These are phyloP conservation scores for Apantesis nais DNA, from an alignment of 2,888 invertebrate species.

Conservation along the genomic window DNA sequence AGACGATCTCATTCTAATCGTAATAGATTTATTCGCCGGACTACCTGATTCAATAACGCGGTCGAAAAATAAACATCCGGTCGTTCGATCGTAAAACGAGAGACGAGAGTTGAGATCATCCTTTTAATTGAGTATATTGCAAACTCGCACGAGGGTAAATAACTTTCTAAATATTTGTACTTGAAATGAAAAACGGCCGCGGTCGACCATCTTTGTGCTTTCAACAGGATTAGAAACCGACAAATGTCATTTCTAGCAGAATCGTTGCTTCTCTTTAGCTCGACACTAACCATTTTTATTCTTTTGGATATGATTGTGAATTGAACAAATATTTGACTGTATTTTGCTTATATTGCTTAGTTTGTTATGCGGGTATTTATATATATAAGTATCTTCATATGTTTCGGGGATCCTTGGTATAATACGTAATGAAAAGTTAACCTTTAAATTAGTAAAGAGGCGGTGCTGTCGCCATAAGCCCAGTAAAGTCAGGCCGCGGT, in stretches of 20 bases:
- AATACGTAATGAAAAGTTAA: conserved; percentile 45
- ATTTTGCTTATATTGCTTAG: conserved; percentile 35
- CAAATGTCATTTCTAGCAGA: conserved; percentile 69
- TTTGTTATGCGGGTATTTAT: too few species aligned
- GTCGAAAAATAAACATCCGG: conserved; percentile 80
- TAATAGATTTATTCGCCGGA: conserved; percentile 77
- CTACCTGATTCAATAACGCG: conserved; percentile 80
- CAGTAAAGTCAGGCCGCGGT: conserved; percentile 66
- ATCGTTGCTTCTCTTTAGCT: too few species aligned
- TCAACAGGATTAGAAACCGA: conserved; percentile 82
- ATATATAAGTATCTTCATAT: too few species aligned
- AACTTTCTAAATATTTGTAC: conserved; percentile 85
- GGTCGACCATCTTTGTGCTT: conserved; percentile 70
- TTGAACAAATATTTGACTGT: background rate
- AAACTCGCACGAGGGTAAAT: conserved; percentile 77
- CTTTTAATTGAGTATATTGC: conserved; percentile 75
- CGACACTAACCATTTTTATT: background rate
- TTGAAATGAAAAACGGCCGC: conserved; percentile 81
- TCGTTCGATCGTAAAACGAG: conserved; percentile 68
- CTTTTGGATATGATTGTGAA: background rate
- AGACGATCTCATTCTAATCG: conserved; percentile 66
- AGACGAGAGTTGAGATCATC: conserved; percentile 63
- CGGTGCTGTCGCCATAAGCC: conserved; percentile 59
- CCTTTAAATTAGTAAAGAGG: conserved; percentile 63
- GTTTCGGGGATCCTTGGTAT: conserved; percentile 18